Evolutionary conservation across 2,113 vertebrate genomes (phyloP).

Genomic region (Egretta garzetta): DNA sequence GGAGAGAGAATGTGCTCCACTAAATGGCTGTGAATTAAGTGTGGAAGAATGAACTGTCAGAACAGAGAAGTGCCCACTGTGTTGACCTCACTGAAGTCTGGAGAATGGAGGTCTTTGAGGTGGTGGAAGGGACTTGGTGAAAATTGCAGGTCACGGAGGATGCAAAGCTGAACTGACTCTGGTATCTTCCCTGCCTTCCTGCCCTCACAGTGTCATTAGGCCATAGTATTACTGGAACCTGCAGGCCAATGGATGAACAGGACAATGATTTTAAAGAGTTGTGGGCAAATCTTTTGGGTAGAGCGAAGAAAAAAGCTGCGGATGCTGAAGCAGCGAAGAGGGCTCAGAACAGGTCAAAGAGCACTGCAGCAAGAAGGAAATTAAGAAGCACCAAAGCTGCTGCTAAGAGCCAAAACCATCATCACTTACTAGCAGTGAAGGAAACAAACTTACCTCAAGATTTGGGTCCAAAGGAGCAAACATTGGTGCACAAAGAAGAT

Average conservation of each 20-base stretch:
- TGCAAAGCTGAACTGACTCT: not conserved
- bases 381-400: constrained; percentile 37
- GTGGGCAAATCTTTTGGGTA: constrained; percentile 82
- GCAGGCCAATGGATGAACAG: constrained; percentile 85
- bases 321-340: not conserved
- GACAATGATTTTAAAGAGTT: constrained; percentile 90
- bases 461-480: not conserved
- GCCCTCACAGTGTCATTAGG: not conserved
- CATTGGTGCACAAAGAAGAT: not conserved
- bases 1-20: not conserved
- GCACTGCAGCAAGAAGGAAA: constrained; percentile 10
- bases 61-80: not conserved
- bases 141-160: not conserved
- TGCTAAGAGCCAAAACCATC: constrained; percentile 18
- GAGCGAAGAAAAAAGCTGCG: constrained; percentile 67
- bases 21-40: not conserved
- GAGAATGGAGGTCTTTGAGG: not conserved
- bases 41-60: constrained; percentile 6
- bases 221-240: not conserved
- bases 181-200: not conserved
- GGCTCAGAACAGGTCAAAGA: not conserved
- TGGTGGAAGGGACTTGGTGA: not conserved
- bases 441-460: not conserved
- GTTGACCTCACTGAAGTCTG: not conserved
- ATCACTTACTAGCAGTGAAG: not conserved